These are phyloP conservation scores for Lutjanus argentimaculatus DNA, from an alignment of 2,797 vertebrate genomes.

Conservation along the genomic window DNA sequence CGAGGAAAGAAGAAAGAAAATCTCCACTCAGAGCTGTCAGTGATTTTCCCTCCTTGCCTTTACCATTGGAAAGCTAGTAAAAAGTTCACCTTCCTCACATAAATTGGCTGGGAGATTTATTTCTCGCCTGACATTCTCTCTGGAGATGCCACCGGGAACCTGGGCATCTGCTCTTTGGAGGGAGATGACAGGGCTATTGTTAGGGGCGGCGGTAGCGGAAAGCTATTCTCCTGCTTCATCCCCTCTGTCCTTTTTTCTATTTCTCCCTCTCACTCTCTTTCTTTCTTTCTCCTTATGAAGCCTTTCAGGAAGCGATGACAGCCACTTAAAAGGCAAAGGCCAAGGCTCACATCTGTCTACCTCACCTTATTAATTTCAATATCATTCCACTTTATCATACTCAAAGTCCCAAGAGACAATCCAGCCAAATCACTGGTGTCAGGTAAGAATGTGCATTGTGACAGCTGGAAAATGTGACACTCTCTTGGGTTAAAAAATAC, in stretches of 20 bases:
- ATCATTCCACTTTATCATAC: conserved; percentile 65
- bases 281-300: conserved; percentile 56
- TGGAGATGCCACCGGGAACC: conserved; percentile 81
- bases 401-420: conserved; percentile 62
- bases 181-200: conserved; percentile 83
- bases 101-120: conserved; percentile 87
- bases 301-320: conserved; percentile 73
- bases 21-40: conserved; percentile 80
- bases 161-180: conserved; percentile 77
- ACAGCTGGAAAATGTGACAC: conserved; percentile 56
- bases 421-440: conserved; percentile 50
- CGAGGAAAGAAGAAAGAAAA: conserved; percentile 74
- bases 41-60: conserved; percentile 72
- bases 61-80: conserved; percentile 71
- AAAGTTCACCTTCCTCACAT: conserved; percentile 84
- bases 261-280: conserved; percentile 29
- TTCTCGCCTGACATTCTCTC: conserved; percentile 83
- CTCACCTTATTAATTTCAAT: conserved; percentile 78
- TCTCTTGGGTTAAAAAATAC: conserved; percentile 54
- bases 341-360: conserved; percentile 64
- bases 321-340: conserved; percentile 76
- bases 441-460: conserved; percentile 59
- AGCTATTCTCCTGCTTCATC: conserved; percentile 71
- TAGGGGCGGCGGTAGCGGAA: conserved; percentile 65
- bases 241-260: conserved; percentile 51